Conservation (phyloP, 2,888 invertebrate species). For the Pterobdella sp. region DNA sequence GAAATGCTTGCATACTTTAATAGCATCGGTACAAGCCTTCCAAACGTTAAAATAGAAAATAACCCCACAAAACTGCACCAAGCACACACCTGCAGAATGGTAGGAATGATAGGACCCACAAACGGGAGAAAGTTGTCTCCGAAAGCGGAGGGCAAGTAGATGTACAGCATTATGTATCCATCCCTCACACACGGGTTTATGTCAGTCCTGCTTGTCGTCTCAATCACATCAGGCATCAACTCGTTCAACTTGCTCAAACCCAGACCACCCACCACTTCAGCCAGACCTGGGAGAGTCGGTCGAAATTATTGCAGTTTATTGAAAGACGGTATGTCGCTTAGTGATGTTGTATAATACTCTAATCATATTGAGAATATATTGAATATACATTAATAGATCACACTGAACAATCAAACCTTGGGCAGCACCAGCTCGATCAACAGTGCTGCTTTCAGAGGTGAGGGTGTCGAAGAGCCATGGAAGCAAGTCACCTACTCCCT, state of each 20-base stretch:
- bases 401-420: constrained; percentile 42
- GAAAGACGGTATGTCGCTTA: constrained; percentile 3
- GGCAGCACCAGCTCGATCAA: constrained; percentile 57
- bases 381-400: background rate
- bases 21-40: too few relatives aligned
- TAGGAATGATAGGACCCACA: constrained; percentile 90
- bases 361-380: background rate
- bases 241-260: constrained; percentile 89
- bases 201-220: constrained; percentile 71
- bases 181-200: constrained; percentile 89
- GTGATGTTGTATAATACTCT: background rate
- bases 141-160: constrained; percentile 95
- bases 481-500: constrained; percentile 85
- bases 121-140: constrained; percentile 89
- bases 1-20: too few relatives aligned
- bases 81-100: constrained; percentile 70
- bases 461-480: constrained; percentile 98
- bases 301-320: background rate
- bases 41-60: too few relatives aligned
- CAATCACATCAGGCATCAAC: constrained; percentile 93
- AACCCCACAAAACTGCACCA: too few relatives aligned
- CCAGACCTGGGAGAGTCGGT: constrained; percentile 58
- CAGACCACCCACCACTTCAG: constrained; percentile 90
- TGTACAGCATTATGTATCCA: constrained; percentile 99
- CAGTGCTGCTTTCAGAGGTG: constrained; percentile 86